Conservation (phyloP, 2,888 invertebrate genomes). For the Halictus ligatus region DNA sequence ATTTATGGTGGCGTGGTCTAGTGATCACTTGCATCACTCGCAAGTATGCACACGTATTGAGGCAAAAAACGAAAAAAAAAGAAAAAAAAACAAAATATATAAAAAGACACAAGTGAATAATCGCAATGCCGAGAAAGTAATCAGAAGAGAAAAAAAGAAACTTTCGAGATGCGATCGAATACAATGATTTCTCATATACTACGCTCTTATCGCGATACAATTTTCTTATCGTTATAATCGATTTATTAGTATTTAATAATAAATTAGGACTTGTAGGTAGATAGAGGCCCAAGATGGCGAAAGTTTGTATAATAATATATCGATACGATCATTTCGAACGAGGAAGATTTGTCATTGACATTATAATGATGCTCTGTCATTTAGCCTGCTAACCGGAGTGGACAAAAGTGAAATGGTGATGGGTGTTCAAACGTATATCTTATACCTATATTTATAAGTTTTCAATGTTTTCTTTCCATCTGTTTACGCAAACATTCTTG, state of each 20-base stretch:
- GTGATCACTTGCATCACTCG: conserved; percentile 15
- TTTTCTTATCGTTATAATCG: conserved; percentile 70
- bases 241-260: conserved; percentile 67
- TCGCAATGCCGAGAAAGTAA: background rate
- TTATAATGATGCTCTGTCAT: conserved; percentile 28
- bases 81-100: background rate
- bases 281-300: conserved; percentile 57
- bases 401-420: background rate
- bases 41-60: conserved; percentile 42
- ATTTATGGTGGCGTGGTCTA: background rate
- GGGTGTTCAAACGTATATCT: background rate
- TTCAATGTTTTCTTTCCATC: background rate
- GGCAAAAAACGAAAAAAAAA: conserved; percentile 12
- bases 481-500: background rate
- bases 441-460: background rate
- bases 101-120: background rate
- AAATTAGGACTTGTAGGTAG: conserved; percentile 74
- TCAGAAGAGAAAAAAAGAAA: background rate
- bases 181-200: conserved; percentile 60
- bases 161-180: conserved; percentile 59
- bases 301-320: conserved; percentile 67
- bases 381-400: background rate
- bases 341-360: conserved; percentile 60
- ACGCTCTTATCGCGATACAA: conserved; percentile 45
- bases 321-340: conserved; percentile 62